Conservation (phyloP, 1,140 invertebrate species). For the Microplitis demolitor region DNA sequence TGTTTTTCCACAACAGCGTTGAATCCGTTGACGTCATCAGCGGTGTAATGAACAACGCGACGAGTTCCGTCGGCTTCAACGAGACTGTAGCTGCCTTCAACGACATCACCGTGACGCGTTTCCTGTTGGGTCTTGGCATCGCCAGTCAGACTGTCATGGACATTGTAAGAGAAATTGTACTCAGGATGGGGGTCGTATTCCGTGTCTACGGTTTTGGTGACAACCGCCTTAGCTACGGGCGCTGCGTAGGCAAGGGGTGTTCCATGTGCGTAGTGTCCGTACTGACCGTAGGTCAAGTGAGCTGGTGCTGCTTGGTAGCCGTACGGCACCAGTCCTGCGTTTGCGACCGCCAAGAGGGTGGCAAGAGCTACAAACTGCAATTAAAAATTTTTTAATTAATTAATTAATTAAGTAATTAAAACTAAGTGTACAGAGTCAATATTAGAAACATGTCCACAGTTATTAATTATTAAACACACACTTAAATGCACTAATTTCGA, state of each 20-base stretch:
- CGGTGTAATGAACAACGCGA: constrained; percentile 21
- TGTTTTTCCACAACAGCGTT: constrained; percentile 27
- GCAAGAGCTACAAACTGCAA: constrained; percentile 30
- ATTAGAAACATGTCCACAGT: no score
- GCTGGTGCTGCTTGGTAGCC: constrained; percentile 6
- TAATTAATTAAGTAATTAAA: no score
- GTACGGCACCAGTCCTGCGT: constrained; percentile 32
- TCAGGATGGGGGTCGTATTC: constrained; percentile 27
- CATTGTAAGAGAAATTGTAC: constrained; percentile 25
- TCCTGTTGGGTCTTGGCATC: constrained; percentile 32
- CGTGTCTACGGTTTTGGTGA: constrained; percentile 1
- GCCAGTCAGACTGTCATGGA: constrained; percentile 26
- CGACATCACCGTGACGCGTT: constrained; percentile 28
- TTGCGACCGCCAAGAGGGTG: constrained; percentile 38
- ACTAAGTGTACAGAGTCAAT: no score
- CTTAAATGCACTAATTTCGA: no score
- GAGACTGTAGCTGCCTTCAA: constrained; percentile 28
- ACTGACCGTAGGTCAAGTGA: not conserved
- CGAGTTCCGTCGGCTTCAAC: constrained; percentile 24
- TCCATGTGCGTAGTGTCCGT: not conserved
- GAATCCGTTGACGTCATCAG: constrained; percentile 18
- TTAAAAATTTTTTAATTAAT: no score
- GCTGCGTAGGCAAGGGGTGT: constrained; percentile 15
- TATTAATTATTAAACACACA: no score
- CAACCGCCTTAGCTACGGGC: constrained; percentile 10